Base-by-base conservation (phyloP, 1,140 invertebrate genomes). In the Drosophila santomea region DNA sequence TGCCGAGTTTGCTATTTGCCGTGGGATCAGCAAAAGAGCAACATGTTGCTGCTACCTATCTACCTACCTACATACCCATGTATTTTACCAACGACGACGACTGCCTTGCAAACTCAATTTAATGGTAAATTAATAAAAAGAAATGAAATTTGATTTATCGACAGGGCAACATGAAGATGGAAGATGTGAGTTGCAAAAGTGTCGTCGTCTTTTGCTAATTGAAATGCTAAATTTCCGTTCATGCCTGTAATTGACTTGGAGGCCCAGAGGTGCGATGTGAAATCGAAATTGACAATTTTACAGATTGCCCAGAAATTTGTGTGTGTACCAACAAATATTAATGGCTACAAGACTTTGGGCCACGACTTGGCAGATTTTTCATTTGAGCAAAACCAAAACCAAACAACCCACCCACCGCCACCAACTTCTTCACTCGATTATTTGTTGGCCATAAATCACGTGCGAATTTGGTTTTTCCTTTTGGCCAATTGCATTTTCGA, bases 201-300 rank as follows among this genome's bases (percentile, higher is more conserved):
- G 6, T 47, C 20, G 41, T 45, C 47, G 36, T 44, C 73, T 56
- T 78, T 36, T 77, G 58, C 80, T 90, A 91, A 91, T 91, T 90
- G 78, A 88, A 91, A 91, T 91, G 77, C 78, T 88, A 76, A 89
- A 91, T 91, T 91, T 91, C 90, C 90, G 89, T 75, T 84, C 89
- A 86, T 78, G 89, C 90, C 78, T 91, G 74, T 91, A 91, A 91
- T 91, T 91, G 90, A 91, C 72, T 89, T 91, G 59, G 58, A 60
- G 48, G 41, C 48, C 50, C 61, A 39, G 58, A 74, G 71, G 57
- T 74, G 56, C 58, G 39, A 75, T 60, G 66, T 63, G 57, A 66
- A 78, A 85, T 85, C 58, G 45, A 81, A 86, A 86, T 85, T 86
- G 78, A 75, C 64, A 81, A 84, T 83, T 83, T 83, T 76, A 10